A percentile compares a stretch with the other conserved stretches of the same genome.
Conservation (phyloP, 1,140 invertebrate genomes). For the Agrilus planipennis region DNA sequence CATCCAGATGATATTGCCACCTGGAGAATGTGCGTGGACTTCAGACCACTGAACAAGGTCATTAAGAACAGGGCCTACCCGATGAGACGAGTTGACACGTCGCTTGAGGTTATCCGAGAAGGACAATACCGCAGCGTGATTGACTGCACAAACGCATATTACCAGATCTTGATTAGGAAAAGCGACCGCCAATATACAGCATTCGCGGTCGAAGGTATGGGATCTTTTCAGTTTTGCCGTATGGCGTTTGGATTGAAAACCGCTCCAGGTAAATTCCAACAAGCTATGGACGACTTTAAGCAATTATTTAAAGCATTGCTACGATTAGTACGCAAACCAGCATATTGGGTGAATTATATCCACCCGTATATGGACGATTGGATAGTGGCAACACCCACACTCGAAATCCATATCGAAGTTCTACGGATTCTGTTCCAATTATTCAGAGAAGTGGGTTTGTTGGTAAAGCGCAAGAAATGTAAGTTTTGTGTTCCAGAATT, state of each 20-base stretch:
- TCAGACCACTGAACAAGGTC: slow-evolving; percentile 4
- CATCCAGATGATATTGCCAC: too few relatives aligned
- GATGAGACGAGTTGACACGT: not conserved
- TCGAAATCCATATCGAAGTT: slow-evolving; percentile 9
- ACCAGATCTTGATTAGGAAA: not conserved
- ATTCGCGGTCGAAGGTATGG: slow-evolving; percentile 1
- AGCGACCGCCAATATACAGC: not conserved
- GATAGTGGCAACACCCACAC: not conserved
- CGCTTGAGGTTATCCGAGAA: slow-evolving; percentile 5
- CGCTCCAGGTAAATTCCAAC: not conserved
- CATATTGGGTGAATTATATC: too few relatives aligned
- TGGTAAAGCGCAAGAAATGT: slow-evolving; percentile 28
- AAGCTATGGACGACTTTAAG: not conserved
- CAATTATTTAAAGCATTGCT: too few relatives aligned
- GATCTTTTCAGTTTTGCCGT: slow-evolving; percentile 1
- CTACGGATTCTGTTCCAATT: slow-evolving; percentile 5
- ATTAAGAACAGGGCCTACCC: slow-evolving; percentile 6
- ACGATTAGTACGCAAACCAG: not conserved
- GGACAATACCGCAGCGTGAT: not conserved
- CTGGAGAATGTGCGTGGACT: slow-evolving; percentile 27
- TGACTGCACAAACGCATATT: slow-evolving; percentile 4
- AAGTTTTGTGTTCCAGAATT: slow-evolving; percentile 24
- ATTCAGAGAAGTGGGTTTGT: not conserved
- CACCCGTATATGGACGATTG: not conserved
- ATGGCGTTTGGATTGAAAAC: slow-evolving; percentile 4